Base-by-base conservation (phyloP, 30 jellyfish, hydroid and myxozoan genomes). In the Mastigias papua region DNA sequence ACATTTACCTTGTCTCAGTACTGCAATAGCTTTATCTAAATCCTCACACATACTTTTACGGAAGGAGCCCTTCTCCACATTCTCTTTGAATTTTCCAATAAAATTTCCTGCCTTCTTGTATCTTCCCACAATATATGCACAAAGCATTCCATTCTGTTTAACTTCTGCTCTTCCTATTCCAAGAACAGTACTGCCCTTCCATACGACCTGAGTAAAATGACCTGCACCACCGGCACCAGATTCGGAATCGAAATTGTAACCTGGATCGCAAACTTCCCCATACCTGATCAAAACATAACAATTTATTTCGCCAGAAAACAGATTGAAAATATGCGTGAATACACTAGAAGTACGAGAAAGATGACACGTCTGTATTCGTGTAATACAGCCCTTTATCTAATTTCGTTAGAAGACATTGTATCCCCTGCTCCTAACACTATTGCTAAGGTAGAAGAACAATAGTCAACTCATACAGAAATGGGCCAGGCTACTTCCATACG, bases 61-160 rank as follows among this genome's bases (percentile, higher is more conserved):
- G 66, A 95, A 90, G 11, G 86, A n/a, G 13, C 99, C 99, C 60
- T 90, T 78, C 23, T 42, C 90, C 15, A 95, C 99, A 74, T 95
- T 89, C 60, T 82, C 80, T 80, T 85, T 37, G 87, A 15, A 95
- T 23, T 86, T 61, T 2, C 96, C 97, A 25, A 64, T 66, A 27
- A 84, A 42, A 54, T 95, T 95, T 1, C 99, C 99, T 19, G 96
- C 97, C 26, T 78, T 91, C 81, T 72, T 49, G 71, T 95, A 95
- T 48, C 97, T 74, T 13, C 94, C 99, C 61, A 95, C 99, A 29
- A 86, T 92, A 68, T 74, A 90, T 7, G 98, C 90, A 83, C 99
- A 95, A 37, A 23, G 11, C 90, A 76, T 74, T 26, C 91, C 95
- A 42, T 77, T 89, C 54, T 72, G 48, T 32, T 85, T 80, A 34